Conservation (phyloP, 2,797 vertebrate species). For the Pseudopleuronectes americanus region DNA sequence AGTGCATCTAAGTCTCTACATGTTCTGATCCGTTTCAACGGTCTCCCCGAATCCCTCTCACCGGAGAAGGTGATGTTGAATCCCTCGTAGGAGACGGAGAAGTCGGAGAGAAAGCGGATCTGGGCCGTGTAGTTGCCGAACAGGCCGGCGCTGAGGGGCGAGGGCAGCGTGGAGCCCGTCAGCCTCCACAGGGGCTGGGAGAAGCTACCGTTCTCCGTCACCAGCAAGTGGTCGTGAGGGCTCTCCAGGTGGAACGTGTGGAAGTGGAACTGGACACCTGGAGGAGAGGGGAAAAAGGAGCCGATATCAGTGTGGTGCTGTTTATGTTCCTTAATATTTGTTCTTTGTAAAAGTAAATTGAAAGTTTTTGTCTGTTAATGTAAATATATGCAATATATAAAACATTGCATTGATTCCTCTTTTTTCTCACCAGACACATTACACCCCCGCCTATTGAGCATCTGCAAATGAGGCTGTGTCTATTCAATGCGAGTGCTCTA, state of each 20-base stretch:
- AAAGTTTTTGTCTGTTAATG: too few species aligned
- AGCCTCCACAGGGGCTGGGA: slow-evolving; percentile 91
- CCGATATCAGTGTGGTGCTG: too few species aligned
- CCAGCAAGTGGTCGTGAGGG: slow-evolving; percentile 94
- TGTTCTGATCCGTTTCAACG: neutral
- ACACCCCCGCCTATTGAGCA: slow-evolving; percentile 18
- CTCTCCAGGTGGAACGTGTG: slow-evolving; percentile 98
- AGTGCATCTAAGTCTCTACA: slow-evolving; percentile 1
- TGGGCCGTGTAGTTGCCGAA: slow-evolving; percentile 98
- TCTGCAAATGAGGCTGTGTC: slow-evolving; percentile 53
- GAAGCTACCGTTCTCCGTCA: slow-evolving; percentile 97
- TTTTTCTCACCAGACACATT: slow-evolving; percentile 48
- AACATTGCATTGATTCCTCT: slow-evolving; percentile 9
- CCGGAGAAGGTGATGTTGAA: slow-evolving; percentile 99
- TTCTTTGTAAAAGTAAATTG: too few species aligned
- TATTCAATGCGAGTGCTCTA: slow-evolving; percentile 41
- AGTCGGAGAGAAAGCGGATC: slow-evolving; percentile 97
- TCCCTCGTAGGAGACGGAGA: slow-evolving; percentile 98
- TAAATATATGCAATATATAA: neutral
- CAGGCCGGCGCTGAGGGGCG: slow-evolving; percentile 93
- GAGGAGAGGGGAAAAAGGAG: neutral
- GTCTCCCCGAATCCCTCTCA: slow-evolving; percentile 60
- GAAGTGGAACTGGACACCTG: slow-evolving; percentile 97
- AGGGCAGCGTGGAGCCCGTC: slow-evolving; percentile 92
- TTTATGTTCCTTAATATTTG: too few species aligned